These are phyloP conservation scores for Aphis gossypii DNA, from an alignment of 1,140 invertebrate genomes.

Conservation along the genomic window DNA sequence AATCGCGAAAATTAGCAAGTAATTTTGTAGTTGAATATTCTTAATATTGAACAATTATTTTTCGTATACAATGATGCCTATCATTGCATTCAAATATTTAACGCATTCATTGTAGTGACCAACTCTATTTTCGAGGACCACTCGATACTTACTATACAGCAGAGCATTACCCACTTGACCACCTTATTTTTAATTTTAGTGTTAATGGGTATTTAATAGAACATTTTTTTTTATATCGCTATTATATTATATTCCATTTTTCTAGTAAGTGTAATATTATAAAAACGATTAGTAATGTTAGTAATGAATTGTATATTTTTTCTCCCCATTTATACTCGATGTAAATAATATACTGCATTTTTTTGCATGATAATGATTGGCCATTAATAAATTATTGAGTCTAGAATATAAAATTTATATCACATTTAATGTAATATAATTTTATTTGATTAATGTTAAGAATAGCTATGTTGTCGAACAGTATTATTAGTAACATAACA, in stretches of 20 bases:
- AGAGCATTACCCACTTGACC: too few species aligned
- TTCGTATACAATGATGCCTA: too few species aligned
- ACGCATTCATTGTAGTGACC: too few species aligned
- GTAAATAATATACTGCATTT: not conserved
- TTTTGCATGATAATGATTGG: not conserved
- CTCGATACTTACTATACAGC: too few species aligned
- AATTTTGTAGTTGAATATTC: too few species aligned
- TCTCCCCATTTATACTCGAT: not conserved
- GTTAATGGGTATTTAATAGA: not conserved
- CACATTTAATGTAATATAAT: not conserved
- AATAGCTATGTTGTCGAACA: not conserved
- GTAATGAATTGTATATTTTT: not conserved
- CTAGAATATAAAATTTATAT: not conserved
- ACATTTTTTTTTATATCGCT: not conserved
- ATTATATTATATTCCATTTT: not conserved
- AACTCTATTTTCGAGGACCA: too few species aligned
- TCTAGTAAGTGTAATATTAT: not conserved
- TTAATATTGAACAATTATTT: too few species aligned
- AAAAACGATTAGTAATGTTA: not conserved
- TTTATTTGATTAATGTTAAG: not conserved
- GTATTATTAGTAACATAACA: slow-evolving; percentile 51
- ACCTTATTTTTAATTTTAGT: not conserved
- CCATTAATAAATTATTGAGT: slow-evolving; percentile 8
- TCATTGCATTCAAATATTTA: too few species aligned
- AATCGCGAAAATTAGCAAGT: too few species aligned